Evolutionary conservation across 2,113 vertebrate genomes (phyloP), one percentile per base, ranked within the genome.

Genomic region (Orthochromis malagaraziensis): DNA sequence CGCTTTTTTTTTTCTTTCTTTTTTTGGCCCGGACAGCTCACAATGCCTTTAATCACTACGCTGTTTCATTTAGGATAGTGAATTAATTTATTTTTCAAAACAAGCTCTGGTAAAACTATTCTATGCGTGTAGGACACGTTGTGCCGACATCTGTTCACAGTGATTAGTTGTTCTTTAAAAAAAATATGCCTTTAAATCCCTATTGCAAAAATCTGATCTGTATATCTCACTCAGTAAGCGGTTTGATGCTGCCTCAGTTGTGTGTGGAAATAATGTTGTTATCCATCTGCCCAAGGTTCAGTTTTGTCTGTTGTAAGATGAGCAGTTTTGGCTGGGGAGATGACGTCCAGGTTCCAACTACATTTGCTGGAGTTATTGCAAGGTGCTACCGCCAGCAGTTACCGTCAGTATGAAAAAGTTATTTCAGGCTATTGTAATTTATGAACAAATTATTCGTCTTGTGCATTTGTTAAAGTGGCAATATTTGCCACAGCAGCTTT

Each of bases 1-100:
- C 38, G n/a, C 7, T 16, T 65, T 35, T 63, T 54, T 31, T 0
- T n/a, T 24, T 2, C 1, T 42, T 42, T 2, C 8, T 63, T 24
- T 1, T 58, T 68, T 21, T 40, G 21, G 11, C 19, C 33, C 3
- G 7, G 33, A 38, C 8, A 40, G 12, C 4, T 45, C 65, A 45
- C 7, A 9, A 9, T 45, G 21, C 5, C 2, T 55, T 80, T 55
- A 26, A 40, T 80, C 51, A 80, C 33, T 40, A 21, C 0, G 19
- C 33, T 40, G 4, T 51, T 79, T 79, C 75, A 54, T 9, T 35
- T 24, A 24, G 13, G 53, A 26, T 24, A 68, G 33, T 21, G 11
- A 1, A 68, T 40, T 38, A 0, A 65, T 8, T 21, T 8, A 8
- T 21, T 68, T 38, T 68, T 38, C 19, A 21, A 68, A 68, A 8